Evolutionary conservation across 2,888 invertebrate genomes (phyloP), one percentile per base, ranked within the genome.

Genomic region (Auanema sp.): DNA sequence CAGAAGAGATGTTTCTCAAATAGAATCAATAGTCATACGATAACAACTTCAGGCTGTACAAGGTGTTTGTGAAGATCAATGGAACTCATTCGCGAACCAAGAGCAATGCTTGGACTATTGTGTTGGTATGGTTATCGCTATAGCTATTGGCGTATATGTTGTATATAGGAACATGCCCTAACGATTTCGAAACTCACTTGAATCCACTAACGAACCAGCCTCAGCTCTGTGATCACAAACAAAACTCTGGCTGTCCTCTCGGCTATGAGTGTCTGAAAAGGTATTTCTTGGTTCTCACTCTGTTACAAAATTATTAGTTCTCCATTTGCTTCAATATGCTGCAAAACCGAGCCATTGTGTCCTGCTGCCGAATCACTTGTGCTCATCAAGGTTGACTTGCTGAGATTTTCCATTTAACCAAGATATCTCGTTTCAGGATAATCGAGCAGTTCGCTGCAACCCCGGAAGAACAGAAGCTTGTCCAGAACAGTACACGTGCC

Each of bases 21-120:
- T n/a, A n/a, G n/a, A n/a, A n/a, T n/a, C n/a, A n/a, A n/a, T n/a
- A n/a, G n/a, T n/a, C n/a, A n/a, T n/a, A n/a, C n/a, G n/a, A n/a
- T n/a, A n/a, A n/a, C n/a, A n/a, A n/a, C n/a, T n/a, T 11, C 16
- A 55, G 52, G 18, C 4, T 44, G 64, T 67, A 18, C 66, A 68
- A 51, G 60, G 64, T 18, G 63, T 65, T 40, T 74, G 74, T 25
- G 74, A 69, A 10, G 75, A 78, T 44, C 76, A 78, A 16, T 69
- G 73, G 58, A 78, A 78, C 64, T 71, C 71, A 14, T 78, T 78
- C 58, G 76, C 76, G 33, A 78, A 74, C 44, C 49, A 70, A 47
- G 78, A 78, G 44, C 78, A 78, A 49, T 78, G 78, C 52, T 56
- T 71, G 1, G 78, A 78, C 41, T 77, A 66, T 25, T 78, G 78